These are phyloP conservation scores for Halisarca cf. caerulea DNA, from an alignment of 37 sponge, comb jelly and placozoan species.

Conservation along the genomic window DNA sequence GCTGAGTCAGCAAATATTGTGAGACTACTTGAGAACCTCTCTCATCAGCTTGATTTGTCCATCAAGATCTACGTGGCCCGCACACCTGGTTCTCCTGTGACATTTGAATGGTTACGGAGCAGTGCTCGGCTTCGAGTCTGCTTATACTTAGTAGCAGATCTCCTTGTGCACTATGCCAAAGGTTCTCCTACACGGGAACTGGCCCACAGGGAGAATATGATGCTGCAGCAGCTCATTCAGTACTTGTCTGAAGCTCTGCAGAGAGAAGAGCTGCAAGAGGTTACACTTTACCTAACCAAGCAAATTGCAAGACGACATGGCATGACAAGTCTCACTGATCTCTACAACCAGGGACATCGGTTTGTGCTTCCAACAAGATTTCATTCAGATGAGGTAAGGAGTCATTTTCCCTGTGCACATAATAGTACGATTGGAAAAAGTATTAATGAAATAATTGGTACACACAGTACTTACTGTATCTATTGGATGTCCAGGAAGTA, in stretches of 20 bases:
- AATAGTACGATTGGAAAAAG: too few species aligned
- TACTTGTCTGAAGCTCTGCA: constrained; percentile 28
- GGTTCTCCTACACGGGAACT: constrained; percentile 11
- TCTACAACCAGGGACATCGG: constrained; percentile 1
- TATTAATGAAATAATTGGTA: too few species aligned
- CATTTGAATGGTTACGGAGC: constrained; percentile 48
- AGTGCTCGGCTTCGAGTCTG: constrained; percentile 52
- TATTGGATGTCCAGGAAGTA: too few species aligned
- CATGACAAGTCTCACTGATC: constrained; percentile 32
- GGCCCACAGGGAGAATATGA: constrained; percentile 10
- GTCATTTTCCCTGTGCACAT: too few species aligned
- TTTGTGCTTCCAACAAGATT: constrained; percentile 10
- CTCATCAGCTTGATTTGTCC: too few species aligned
- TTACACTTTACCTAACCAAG: constrained; percentile 50
- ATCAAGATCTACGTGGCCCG: too few species aligned
- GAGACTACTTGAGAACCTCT: too few species aligned
- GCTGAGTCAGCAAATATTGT: too few species aligned
- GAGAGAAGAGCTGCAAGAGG: background rate
- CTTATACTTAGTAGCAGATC: constrained; percentile 45
- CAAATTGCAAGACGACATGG: constrained; percentile 64
- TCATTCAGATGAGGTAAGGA: too few species aligned
- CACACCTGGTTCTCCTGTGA: background rate
- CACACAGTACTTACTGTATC: too few species aligned
- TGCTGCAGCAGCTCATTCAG: constrained; percentile 15
- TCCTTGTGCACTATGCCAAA: background rate